Evolutionary conservation across 2,888 invertebrate species (phyloP), one percentile per base, ranked within the genome.

Genomic region (Tetrapedia diversipes): DNA sequence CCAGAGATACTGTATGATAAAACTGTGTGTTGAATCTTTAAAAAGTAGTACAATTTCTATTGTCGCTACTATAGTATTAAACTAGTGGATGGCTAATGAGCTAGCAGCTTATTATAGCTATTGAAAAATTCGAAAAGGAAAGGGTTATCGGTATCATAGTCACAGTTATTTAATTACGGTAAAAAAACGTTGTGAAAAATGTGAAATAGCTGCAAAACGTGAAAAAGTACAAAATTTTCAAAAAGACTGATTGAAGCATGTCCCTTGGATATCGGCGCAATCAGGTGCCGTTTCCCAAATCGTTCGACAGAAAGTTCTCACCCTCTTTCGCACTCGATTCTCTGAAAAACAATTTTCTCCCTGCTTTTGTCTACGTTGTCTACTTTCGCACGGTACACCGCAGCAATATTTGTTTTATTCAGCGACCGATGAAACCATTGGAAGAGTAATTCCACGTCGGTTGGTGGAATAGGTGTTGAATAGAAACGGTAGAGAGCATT

Each of bases 381-480:
- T 57, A 59, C 39, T 59, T 64, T 57, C 37, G 51, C 47, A 10
- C 56, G n/a, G 61, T 39, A 32, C 57, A 24, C 32, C 39, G 14
- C 16, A 39, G 43, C 43, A 51, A 59, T 67, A 75, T 76, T 77
- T 77, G 77, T 76, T 76, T 68, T 64, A 68, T 76, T 75, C 63
- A 34, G 32, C 54, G 65, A 32, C 32, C 63, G 34, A 53, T 47
- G 57, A 75, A 77, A 75, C 75, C 61, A 68, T 32, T 59, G 63
- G 53, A 76, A 75, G n/a, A n/a, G 76, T 77, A 76, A 76, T 77
- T 77, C 76, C 69, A 27, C 37, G 27, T 32, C 27, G 51, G 60
- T 49, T 76, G 76, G 69, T 76, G 65, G 64, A 69, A 65, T 61
- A 76, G 77, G 56, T 60, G 69, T 75, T 56, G 64, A 76, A 64